Evolutionary conservation across 2,113 vertebrate genomes (phyloP).

Genomic region (Pygathrix nemaeus): DNA sequence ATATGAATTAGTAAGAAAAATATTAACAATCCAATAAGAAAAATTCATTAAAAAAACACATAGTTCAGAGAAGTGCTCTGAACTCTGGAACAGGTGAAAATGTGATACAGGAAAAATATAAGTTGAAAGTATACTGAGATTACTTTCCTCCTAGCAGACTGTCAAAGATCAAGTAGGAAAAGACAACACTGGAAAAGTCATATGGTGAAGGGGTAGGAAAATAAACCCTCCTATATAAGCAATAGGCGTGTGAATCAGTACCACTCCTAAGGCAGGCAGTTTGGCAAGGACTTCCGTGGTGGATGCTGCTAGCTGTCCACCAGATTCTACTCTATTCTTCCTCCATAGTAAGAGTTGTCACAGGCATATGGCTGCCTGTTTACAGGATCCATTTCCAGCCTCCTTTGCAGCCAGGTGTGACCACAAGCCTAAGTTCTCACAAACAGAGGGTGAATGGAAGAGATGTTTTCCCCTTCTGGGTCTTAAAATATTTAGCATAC

Average conservation of each 20-base stretch:
- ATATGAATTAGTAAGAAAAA: neutral
- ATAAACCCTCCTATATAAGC: neutral
- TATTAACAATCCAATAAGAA: neutral
- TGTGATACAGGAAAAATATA: neutral
- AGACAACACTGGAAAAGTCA: neutral
- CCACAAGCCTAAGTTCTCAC: neutral
- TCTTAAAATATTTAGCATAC: neutral
- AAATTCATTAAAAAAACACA: neutral
- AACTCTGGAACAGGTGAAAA: neutral
- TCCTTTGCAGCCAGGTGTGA: neutral
- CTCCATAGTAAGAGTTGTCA: neutral
- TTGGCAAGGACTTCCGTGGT: neutral
- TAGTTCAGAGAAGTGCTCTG: neutral
- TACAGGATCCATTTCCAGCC: neutral
- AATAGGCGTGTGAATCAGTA: neutral
- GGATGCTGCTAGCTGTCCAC: neutral
- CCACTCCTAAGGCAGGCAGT: neutral
- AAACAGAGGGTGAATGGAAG: neutral
- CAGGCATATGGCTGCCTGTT: neutral
- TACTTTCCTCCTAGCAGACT: neutral
- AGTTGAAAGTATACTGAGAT: neutral
- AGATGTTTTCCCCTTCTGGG: neutral
- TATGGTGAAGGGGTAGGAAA: neutral
- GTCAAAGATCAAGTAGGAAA: neutral
- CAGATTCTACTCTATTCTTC: neutral